Conservation (phyloP, 2,113 vertebrate genomes). For the Lepus americanus region DNA sequence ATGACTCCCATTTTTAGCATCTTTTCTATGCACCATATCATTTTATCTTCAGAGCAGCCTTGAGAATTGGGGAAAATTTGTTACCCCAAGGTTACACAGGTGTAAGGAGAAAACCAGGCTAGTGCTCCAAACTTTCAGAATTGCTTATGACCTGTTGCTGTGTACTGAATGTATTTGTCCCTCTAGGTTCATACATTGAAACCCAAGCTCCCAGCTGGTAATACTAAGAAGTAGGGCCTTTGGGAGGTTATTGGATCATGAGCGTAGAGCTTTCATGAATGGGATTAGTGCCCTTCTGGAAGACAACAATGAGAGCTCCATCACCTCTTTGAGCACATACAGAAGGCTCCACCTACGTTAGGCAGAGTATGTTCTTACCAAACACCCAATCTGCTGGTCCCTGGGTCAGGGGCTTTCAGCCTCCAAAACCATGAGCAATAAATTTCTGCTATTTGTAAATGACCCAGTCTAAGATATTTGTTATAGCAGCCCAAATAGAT, state of each 20-base stretch:
- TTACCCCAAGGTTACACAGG: not conserved
- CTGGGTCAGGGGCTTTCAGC: not conserved
- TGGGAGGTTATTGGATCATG: not conserved
- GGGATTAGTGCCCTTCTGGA: not conserved
- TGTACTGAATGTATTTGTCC: not conserved
- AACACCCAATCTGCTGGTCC: not conserved
- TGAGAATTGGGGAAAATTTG: not conserved
- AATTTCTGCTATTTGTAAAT: not conserved
- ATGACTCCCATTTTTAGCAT: not conserved
- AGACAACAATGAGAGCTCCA: not conserved
- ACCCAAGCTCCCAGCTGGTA: not conserved
- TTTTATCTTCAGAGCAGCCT: slow-evolving; percentile 24
- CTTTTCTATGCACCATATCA: not conserved
- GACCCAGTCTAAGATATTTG: not conserved
- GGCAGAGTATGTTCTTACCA: not conserved
- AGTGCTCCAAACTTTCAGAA: not conserved
- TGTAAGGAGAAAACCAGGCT: not conserved
- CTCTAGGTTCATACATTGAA: not conserved
- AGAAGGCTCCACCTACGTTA: not conserved
- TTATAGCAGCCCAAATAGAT: not conserved
- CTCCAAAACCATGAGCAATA: not conserved
- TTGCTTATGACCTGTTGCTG: not conserved
- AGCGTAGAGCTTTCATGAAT: no score
- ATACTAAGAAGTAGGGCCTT: not conserved
- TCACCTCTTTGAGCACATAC: not conserved